Percentiles rank a stretch among this genome's conserved stretches.
These are phyloP conservation scores for Argopecten irradians DNA, from an alignment of 1,140 invertebrate genomes.

Conservation along the genomic window DNA sequence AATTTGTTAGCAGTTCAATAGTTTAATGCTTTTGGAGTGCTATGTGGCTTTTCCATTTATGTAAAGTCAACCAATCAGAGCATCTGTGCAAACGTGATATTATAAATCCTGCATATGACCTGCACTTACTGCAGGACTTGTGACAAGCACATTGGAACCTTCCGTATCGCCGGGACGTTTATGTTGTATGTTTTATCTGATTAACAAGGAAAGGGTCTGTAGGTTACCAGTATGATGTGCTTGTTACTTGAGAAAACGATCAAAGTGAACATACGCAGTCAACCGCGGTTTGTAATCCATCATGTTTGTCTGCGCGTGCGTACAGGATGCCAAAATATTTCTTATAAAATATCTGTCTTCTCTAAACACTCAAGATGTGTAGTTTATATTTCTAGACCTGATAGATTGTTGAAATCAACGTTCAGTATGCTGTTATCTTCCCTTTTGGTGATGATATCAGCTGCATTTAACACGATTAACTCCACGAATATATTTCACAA, in stretches of 20 bases:
- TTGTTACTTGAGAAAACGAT: too few relatives aligned
- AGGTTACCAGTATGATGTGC: too few relatives aligned
- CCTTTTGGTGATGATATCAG: not conserved
- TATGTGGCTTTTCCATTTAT: not conserved
- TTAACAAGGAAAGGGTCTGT: not conserved
- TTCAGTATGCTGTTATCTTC: not conserved
- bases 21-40: too few relatives aligned
- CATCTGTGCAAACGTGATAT: not conserved
- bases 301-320: not conserved
- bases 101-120: not conserved
- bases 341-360: not conserved
- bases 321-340: not conserved
- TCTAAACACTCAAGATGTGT: not conserved
- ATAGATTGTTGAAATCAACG: not conserved
- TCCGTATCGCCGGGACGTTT: too few relatives aligned
- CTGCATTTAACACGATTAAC: not conserved
- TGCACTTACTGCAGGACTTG: not conserved
- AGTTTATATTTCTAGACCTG: not conserved
- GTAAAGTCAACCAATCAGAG: not conserved
- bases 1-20: too few relatives aligned
- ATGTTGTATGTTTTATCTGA: not conserved
- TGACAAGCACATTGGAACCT: not conserved
- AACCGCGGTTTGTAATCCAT: not conserved
- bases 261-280: not conserved
- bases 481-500: not conserved